phyloP scores from a whole-genome alignment of 2,113 vertebrate species.

The Onychorhynchus coronatus region DNA sequence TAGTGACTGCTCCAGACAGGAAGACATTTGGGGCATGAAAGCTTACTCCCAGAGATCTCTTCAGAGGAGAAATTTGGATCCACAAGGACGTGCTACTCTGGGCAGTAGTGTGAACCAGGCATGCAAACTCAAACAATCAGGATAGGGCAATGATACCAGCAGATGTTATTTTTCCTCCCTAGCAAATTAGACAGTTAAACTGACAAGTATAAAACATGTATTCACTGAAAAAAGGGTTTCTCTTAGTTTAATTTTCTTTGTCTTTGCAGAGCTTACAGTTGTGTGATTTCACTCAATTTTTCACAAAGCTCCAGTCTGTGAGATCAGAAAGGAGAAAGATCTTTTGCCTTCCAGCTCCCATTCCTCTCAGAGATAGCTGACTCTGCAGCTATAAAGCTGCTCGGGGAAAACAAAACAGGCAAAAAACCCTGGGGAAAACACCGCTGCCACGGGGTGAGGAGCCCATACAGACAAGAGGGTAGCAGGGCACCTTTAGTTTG shows the following conservation, averaged over 20 bases:
- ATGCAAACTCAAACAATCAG: neutral
- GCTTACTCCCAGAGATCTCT: neutral
- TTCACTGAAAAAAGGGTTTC: neutral
- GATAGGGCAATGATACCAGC: fast-evolving
- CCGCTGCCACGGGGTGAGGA: neutral
- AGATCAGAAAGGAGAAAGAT: neutral
- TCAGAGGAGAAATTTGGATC: neutral
- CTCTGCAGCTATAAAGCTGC: neutral
- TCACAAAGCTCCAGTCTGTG: neutral
- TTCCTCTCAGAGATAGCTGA: neutral
- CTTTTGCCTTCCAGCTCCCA: neutral
- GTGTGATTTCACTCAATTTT: neutral
- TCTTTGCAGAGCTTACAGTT: neutral
- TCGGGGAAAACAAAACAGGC: neutral
- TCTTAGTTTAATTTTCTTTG: neutral
- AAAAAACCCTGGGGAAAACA: neutral
- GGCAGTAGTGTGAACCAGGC: neutral
- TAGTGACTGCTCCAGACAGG: neutral
- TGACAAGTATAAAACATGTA: neutral
- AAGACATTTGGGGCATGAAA: neutral
- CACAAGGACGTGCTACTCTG: neutral
- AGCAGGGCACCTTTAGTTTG: neutral
- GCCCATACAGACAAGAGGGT: neutral
- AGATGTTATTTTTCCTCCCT: neutral
- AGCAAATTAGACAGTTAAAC: neutral